Evolutionary conservation across 2,888 invertebrate species (phyloP).

Genomic region (Lasioglossum malachurum): DNA sequence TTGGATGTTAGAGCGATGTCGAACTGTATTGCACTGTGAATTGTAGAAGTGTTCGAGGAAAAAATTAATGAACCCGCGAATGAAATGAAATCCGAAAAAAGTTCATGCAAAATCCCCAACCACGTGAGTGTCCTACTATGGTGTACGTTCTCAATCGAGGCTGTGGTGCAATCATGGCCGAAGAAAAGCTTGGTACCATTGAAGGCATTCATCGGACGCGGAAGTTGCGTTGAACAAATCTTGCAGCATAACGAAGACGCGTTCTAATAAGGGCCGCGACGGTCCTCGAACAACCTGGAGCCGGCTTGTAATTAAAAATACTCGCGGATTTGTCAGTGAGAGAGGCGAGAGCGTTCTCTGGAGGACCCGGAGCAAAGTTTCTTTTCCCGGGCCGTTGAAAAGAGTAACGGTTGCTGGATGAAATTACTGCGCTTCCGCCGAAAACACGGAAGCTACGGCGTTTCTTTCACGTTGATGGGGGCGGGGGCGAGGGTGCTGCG

Average conservation of each 20-base stretch:
- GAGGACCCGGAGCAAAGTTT: conserved; percentile 11
- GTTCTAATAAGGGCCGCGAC: conserved; percentile 40
- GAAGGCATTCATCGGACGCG: conserved; percentile 10
- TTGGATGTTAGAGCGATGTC: neutral
- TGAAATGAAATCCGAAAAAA: neutral
- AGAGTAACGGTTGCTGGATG: conserved; percentile 19
- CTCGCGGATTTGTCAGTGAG: conserved; percentile 17
- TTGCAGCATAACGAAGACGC: conserved; percentile 48
- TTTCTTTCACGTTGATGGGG: neutral
- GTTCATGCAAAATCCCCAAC: neutral
- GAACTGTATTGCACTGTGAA: neutral
- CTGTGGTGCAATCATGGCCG: conserved; percentile 33
- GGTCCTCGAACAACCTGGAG: conserved; percentile 30
- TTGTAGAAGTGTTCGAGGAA: neutral
- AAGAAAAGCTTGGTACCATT: conserved; percentile 8
- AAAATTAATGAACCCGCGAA: neutral
- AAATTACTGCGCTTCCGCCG: conserved; percentile 29
- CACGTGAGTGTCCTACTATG: neutral
- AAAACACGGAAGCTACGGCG: conserved; percentile 27
- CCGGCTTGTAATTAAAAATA: conserved; percentile 58
- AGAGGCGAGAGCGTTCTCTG: neutral
- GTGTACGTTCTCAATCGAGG: conserved; percentile 25
- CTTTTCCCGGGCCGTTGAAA: conserved; percentile 7
- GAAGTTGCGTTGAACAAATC: conserved; percentile 48
- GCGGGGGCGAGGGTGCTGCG: neutral